Percentiles rank a stretch among this genome's conserved stretches.
Evolutionary conservation across 1,140 invertebrate species (phyloP).

Genomic region (Drosophila serrata): DNA sequence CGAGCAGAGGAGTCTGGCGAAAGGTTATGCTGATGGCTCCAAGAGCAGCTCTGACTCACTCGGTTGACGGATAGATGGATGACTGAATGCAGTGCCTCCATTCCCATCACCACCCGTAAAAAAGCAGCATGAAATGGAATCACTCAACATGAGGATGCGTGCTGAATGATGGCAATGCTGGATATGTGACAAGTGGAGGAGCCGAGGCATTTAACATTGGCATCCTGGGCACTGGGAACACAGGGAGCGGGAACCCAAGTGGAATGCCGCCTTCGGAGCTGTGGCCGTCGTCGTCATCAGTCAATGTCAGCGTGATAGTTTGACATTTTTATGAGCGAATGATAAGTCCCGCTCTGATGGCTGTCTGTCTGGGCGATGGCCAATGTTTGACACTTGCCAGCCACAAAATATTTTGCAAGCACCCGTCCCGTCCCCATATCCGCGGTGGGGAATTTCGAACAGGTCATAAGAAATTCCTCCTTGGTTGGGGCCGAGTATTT

Average conservation of each 20-base stretch:
- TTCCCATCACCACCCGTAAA: slow-evolving; percentile 29
- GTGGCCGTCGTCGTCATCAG: slow-evolving; percentile 66
- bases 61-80: slow-evolving; percentile 62
- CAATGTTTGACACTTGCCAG: slow-evolving; percentile 80
- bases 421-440: slow-evolving; percentile 4
- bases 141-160: slow-evolving; percentile 71
- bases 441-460: slow-evolving; percentile 7
- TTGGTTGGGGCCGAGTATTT: slow-evolving; percentile 57
- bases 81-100: slow-evolving; percentile 44
- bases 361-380: slow-evolving; percentile 67
- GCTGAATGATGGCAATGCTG: slow-evolving; percentile 51
- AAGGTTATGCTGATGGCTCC: slow-evolving; percentile 75
- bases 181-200: slow-evolving; percentile 57
- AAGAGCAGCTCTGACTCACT: slow-evolving; percentile 53
- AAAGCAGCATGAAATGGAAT: slow-evolving; percentile 64
- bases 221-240: slow-evolving; percentile 52
- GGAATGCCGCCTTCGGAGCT: slow-evolving; percentile 26
- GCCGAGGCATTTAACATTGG: slow-evolving; percentile 72
- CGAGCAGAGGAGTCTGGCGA: slow-evolving; percentile 34
- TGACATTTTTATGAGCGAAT: slow-evolving; percentile 83
- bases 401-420: slow-evolving; percentile 44
- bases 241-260: slow-evolving; percentile 12
- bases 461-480: slow-evolving; percentile 21
- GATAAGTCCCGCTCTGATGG: slow-evolving; percentile 71
- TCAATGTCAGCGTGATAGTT: slow-evolving; percentile 81